A percentile compares a stretch with the other conserved stretches of the same genome.
These are phyloP conservation scores for Plecotus auritus DNA, from an alignment of 2,113 vertebrate genomes.

Conservation along the genomic window DNA sequence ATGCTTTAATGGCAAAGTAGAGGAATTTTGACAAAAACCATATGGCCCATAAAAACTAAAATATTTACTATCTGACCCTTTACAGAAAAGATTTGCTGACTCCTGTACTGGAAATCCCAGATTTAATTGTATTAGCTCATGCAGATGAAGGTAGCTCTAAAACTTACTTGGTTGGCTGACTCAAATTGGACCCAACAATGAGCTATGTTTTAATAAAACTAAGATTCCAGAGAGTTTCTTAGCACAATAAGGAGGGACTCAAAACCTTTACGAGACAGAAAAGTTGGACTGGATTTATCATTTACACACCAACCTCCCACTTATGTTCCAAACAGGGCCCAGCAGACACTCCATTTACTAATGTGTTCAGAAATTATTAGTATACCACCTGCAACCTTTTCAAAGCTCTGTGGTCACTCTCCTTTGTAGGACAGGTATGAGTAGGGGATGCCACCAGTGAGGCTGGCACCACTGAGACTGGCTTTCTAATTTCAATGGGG, in stretches of 20 bases:
- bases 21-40: background rate
- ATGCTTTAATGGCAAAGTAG: background rate
- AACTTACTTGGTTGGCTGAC: background rate
- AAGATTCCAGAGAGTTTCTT: background rate
- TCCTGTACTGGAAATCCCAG: background rate
- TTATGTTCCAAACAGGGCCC: background rate
- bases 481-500: background rate
- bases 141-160: background rate
- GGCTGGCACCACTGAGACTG: background rate
- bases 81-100: background rate
- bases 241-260: background rate
- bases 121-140: background rate
- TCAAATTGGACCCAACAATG: background rate
- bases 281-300: background rate
- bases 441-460: background rate
- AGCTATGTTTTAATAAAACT: background rate
- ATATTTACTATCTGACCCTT: background rate
- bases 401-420: background rate
- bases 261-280: background rate
- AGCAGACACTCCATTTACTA: background rate
- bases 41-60: background rate
- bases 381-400: background rate
- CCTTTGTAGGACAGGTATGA: background rate
- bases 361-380: background rate
- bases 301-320: background rate